Conservation (phyloP, 2,888 invertebrate genomes). For the Diploptera punctata region DNA sequence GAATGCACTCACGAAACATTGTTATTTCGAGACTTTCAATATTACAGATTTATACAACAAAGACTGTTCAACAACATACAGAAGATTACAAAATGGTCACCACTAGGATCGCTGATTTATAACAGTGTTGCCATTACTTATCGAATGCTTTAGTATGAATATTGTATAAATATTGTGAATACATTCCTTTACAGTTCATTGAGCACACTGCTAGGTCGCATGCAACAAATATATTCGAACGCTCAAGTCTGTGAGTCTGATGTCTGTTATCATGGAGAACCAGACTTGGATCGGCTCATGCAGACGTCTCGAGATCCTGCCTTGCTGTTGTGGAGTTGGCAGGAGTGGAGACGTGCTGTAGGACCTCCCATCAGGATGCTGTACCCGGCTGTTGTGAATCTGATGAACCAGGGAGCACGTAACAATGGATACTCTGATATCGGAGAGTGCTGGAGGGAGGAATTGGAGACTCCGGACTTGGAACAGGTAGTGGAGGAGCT, state of each 20-base stretch:
- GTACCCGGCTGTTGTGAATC: conserved; percentile 60
- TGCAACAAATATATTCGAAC: conserved; percentile 66
- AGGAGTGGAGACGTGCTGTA: conserved; percentile 68
- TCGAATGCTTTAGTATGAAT: too few relatives aligned
- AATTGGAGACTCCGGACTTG: conserved; percentile 75
- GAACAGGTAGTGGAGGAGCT: conserved; percentile 70
- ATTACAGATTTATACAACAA: too few relatives aligned
- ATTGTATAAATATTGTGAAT: too few relatives aligned
- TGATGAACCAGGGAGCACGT: conserved; percentile 69
- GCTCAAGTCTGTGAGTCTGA: conserved; percentile 62
- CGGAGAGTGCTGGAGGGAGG: conserved; percentile 73
- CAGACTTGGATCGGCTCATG: conserved; percentile 67
- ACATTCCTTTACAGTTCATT: too few relatives aligned
- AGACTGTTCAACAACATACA: too few relatives aligned
- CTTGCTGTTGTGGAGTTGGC: conserved; percentile 68
- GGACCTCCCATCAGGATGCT: conserved; percentile 62
- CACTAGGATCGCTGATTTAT: too few relatives aligned
- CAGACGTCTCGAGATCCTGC: conserved; percentile 50
- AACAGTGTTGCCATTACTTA: too few relatives aligned
- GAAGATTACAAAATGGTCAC: too few relatives aligned
- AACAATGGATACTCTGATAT: conserved; percentile 72
- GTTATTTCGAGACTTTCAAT: too few relatives aligned
- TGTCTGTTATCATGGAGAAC: conserved; percentile 66
- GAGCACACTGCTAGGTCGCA: conserved; percentile 57
- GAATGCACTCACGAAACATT: too few relatives aligned